A percentile compares a stretch with the other conserved stretches of the same genome.
Evolutionary conservation across 64 coral and sea anemone genomes (phyloP).

Genomic region (Cladopsammia gracilis): DNA sequence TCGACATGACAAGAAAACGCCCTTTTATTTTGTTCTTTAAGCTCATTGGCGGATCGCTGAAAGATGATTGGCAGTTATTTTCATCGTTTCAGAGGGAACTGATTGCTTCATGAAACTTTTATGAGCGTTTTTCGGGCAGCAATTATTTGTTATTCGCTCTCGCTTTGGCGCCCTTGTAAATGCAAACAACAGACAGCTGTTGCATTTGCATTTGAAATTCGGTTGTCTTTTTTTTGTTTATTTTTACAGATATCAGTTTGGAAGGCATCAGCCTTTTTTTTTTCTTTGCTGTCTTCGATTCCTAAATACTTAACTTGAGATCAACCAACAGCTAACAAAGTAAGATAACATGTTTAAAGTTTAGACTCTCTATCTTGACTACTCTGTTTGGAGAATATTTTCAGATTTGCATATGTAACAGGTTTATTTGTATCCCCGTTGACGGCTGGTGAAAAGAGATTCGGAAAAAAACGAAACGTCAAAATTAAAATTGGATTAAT

Average conservation of each 20-base stretch:
- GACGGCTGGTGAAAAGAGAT: not conserved
- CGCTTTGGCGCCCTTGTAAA: not conserved
- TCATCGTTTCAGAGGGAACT: not conserved
- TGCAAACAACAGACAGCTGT: not conserved
- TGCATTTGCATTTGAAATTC: not conserved
- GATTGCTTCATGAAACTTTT: not conserved
- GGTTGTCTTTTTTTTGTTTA: not conserved
- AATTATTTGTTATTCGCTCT: not conserved
- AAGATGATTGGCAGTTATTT: not conserved
- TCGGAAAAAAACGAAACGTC: not conserved
- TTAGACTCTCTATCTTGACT: no score
- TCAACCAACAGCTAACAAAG: no score
- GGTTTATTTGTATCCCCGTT: not conserved
- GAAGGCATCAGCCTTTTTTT: not conserved
- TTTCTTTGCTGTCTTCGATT: no score
- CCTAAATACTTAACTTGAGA: no score
- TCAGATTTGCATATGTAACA: not conserved
- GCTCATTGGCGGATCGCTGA: not conserved
- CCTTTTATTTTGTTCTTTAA: not conserved
- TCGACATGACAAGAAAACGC: not conserved
- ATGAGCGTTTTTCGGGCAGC: not conserved
- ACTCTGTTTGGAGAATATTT: no score
- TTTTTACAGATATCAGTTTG: not conserved
- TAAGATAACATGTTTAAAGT: no score
- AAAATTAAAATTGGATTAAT: no score